Evolutionary conservation across 2,797 vertebrate species (phyloP).

Genomic region (Esox masquinongy): DNA sequence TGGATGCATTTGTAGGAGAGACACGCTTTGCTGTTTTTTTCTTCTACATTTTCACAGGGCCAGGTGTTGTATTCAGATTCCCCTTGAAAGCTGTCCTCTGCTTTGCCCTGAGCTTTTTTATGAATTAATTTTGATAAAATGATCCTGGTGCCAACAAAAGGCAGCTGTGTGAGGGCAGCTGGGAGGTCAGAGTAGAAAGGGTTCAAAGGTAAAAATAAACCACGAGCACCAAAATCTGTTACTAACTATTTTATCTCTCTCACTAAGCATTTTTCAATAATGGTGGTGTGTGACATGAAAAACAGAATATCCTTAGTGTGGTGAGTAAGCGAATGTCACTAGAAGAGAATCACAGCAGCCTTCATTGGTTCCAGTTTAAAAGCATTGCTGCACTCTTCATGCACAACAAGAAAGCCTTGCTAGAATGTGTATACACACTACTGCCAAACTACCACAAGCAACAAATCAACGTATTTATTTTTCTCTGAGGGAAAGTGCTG

Average conservation of each 20-base stretch:
- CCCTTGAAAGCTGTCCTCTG: slow-evolving; percentile 70
- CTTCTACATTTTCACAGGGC: slow-evolving; percentile 23
- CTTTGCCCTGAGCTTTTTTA: slow-evolving; percentile 40
- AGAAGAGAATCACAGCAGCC: slow-evolving; percentile 23
- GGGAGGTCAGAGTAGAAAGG: slow-evolving; percentile 47
- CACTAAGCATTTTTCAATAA: not conserved
- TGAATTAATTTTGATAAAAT: slow-evolving; percentile 68
- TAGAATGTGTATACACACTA: slow-evolving; percentile 21
- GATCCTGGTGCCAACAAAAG: slow-evolving; percentile 52
- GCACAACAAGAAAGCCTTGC: slow-evolving; percentile 24
- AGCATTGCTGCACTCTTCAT: slow-evolving; percentile 13
- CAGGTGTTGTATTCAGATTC: slow-evolving; percentile 71
- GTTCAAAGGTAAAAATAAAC: slow-evolving; percentile 9
- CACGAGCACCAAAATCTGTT: not conserved
- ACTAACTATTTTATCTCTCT: not conserved
- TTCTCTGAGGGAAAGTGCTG: slow-evolving; percentile 11
- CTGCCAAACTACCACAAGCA: slow-evolving; percentile 41
- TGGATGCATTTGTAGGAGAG: slow-evolving; percentile 45
- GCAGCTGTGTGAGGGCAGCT: not conserved
- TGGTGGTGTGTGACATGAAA: slow-evolving; percentile 17
- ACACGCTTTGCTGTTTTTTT: slow-evolving; percentile 26
- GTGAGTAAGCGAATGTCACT: not conserved
- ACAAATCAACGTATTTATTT: slow-evolving; percentile 21
- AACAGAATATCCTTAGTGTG: not conserved
- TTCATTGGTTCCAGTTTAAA: not conserved